These are phyloP conservation scores for Gobio occitaniae DNA, from an alignment of 2,797 vertebrate genomes.

Conservation along the genomic window DNA sequence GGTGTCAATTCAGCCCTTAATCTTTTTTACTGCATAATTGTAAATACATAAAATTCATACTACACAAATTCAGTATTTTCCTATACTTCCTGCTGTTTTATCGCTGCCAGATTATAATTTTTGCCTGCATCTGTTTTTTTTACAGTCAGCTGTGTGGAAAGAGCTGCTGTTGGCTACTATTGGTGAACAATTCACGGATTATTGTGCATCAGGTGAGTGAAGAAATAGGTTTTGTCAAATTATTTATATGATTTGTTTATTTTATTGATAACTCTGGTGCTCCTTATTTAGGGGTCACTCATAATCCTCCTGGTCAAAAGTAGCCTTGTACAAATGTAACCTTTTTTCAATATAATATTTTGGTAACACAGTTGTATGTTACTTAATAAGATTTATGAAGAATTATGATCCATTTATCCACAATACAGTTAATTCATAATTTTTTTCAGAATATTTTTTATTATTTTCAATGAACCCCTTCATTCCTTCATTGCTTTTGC, in stretches of 20 bases:
- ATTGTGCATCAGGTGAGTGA: slow-evolving; percentile 87
- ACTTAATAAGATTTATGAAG: not conserved
- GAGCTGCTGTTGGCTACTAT: slow-evolving; percentile 93
- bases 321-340: not conserved
- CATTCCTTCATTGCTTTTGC: too few species aligned
- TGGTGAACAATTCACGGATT: slow-evolving; percentile 95
- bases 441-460: not conserved
- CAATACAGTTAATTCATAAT: not conserved
- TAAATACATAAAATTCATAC: not conserved
- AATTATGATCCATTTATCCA: not conserved
- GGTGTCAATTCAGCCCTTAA: not conserved
- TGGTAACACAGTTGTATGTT: not conserved
- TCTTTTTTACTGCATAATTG: not conserved
- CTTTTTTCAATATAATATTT: not conserved
- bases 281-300: not conserved
- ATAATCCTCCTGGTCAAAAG: not conserved
- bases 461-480: too few species aligned
- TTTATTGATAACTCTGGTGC: not conserved
- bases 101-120: not conserved
- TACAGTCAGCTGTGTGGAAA: slow-evolving; percentile 92
- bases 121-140: not conserved
- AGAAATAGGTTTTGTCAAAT: not conserved
- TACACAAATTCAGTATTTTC: not conserved
- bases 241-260: not conserved
- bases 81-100: not conserved